Conservation (phyloP, 2,888 invertebrate genomes). For the Diplazon laetatorius region DNA sequence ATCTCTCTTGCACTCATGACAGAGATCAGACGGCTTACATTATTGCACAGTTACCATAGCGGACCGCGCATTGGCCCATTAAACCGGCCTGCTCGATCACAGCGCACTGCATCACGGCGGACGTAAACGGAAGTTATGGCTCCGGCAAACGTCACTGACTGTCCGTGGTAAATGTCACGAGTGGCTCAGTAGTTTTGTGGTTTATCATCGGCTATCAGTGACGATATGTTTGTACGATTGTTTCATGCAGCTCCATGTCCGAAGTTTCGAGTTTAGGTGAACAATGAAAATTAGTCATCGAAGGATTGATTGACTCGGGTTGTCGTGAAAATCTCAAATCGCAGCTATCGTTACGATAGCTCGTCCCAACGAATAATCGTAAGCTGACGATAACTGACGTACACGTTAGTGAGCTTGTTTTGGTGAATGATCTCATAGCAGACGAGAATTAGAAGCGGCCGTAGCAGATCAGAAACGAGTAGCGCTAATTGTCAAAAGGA, state of each 20-base stretch:
- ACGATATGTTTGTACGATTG: background rate
- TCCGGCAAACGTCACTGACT: too few species aligned
- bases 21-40: too few species aligned
- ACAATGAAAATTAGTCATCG: conserved; percentile 3
- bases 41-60: too few species aligned
- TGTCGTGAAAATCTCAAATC: too few species aligned
- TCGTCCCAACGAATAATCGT: background rate
- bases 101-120: too few species aligned
- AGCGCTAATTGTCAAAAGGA: conserved; percentile 51
- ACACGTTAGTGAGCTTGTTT: background rate
- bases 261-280: background rate
- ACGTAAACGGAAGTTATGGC: too few species aligned
- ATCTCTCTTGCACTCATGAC: too few species aligned
- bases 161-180: too few species aligned
- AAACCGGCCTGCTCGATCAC: too few species aligned
- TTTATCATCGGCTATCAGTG: background rate
- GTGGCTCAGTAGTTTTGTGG: background rate
- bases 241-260: background rate
- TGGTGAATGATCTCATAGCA: conserved; percentile 43
- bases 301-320: too few species aligned
- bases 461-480: background rate
- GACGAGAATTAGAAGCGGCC: conserved; percentile 14
- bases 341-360: background rate
- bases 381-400: background rate
- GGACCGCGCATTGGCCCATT: too few species aligned